phyloP scores from a whole-genome alignment of 2,888 invertebrate genomes.

The Dioctria linearis region DNA sequence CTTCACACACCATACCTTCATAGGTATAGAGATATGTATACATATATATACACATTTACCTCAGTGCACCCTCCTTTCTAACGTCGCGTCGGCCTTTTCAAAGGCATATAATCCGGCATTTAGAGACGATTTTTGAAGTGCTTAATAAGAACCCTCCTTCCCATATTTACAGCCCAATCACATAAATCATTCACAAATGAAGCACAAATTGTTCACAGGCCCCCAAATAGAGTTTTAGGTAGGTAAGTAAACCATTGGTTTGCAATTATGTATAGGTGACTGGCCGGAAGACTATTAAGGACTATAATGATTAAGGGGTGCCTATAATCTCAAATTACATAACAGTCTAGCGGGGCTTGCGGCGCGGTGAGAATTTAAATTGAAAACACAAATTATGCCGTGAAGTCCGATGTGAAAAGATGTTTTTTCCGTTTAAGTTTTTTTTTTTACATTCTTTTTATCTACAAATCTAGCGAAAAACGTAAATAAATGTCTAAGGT shows the following conservation, averaged over 20 bases:
- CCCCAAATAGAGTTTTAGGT: background rate
- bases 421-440: no score
- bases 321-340: slow-evolving; percentile 7
- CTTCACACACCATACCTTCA: no score
- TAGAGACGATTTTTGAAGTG: background rate
- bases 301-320: background rate
- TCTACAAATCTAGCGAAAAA: no score
- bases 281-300: slow-evolving; percentile 7
- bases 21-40: no score
- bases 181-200: slow-evolving; percentile 15
- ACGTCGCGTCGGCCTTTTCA: no score
- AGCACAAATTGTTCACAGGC: slow-evolving; percentile 9
- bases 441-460: no score
- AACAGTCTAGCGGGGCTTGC: background rate
- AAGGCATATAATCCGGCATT: background rate
- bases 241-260: background rate
- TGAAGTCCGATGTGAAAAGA: no score
- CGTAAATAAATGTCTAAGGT: no score
- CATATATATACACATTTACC: no score
- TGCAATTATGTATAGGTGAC: background rate
- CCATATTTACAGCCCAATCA: background rate
- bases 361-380: background rate
- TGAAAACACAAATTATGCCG: no score
- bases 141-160: background rate
- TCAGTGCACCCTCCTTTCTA: no score